phyloP scores from a whole-genome alignment of 2,797 vertebrate species.

The Nannoperca australis region DNA sequence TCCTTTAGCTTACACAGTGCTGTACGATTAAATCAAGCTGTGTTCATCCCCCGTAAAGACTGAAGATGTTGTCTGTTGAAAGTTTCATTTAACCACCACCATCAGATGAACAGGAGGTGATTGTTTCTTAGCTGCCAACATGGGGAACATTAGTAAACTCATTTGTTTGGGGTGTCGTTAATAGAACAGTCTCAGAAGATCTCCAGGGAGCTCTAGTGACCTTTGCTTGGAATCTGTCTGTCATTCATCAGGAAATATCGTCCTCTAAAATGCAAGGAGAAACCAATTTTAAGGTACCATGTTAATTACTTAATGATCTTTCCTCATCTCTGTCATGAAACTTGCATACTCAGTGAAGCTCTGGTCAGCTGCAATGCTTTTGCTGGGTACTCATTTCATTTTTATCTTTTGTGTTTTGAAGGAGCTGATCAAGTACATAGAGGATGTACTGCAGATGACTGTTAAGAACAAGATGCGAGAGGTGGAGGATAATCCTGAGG shows the following conservation, averaged over 20 bases:
- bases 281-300: slow-evolving; percentile 98
- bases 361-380: slow-evolving; percentile 27
- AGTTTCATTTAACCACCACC: slow-evolving; percentile 94
- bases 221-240: slow-evolving; percentile 98
- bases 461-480: slow-evolving; percentile 83
- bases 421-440: slow-evolving; percentile 84
- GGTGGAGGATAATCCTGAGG: slow-evolving; percentile 53
- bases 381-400: slow-evolving; percentile 5
- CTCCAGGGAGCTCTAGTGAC: slow-evolving; percentile 96
- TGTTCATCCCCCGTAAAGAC: slow-evolving; percentile 91
- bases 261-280: slow-evolving; percentile 95
- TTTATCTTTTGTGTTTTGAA: slow-evolving; percentile 54
- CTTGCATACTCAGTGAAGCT: slow-evolving; percentile 47
- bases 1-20: slow-evolving; percentile 88
- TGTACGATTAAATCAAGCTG: slow-evolving; percentile 86
- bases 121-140: slow-evolving; percentile 89
- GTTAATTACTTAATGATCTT: slow-evolving; percentile 96
- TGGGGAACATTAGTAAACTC: slow-evolving; percentile 93
- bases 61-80: slow-evolving; percentile 89
- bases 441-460: slow-evolving; percentile 86
- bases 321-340: slow-evolving; percentile 79
- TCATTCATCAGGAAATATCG: slow-evolving; percentile 99
- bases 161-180: slow-evolving; percentile 97
- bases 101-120: slow-evolving; percentile 91
- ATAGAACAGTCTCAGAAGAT: slow-evolving; percentile 94